Conservation (phyloP, 2,797 vertebrate genomes). For the Rhincodon typus region DNA sequence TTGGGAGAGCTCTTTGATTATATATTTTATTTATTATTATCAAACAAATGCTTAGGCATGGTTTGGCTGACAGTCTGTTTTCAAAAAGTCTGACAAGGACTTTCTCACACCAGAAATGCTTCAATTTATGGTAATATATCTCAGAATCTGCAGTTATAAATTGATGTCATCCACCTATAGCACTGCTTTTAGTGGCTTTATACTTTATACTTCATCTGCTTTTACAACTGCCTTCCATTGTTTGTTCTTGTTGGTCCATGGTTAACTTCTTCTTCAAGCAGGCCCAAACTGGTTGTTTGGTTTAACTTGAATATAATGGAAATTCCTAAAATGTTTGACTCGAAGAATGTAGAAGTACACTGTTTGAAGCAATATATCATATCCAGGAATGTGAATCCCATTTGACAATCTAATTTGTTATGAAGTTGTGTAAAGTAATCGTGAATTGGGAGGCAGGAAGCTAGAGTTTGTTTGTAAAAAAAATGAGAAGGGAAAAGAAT, state of each 20-base stretch:
- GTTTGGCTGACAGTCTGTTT: neutral
- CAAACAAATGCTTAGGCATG: neutral
- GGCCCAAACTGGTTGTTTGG: neutral
- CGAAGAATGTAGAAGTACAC: neutral
- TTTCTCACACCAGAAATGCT: neutral
- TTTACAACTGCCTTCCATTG: neutral
- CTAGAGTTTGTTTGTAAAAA: too few species aligned
- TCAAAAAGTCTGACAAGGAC: neutral
- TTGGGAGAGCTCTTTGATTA: too few species aligned
- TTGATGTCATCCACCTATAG: neutral
- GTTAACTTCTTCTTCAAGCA: neutral
- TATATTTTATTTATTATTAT: neutral
- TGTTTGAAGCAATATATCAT: neutral
- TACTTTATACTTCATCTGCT: neutral
- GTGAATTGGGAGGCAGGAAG: too few species aligned
- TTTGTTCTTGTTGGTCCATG: neutral
- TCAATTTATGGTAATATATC: neutral
- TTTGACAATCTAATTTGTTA: neutral
- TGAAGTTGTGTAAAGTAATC: too few species aligned
- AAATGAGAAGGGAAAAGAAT: too few species aligned
- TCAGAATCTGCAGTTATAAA: neutral
- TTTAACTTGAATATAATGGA: neutral
- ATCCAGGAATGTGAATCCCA: neutral
- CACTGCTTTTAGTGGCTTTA: neutral
- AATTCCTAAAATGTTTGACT: neutral